Conservation (phyloP, 1,140 invertebrate species). For the Leptinotarsa undecemlineata region DNA sequence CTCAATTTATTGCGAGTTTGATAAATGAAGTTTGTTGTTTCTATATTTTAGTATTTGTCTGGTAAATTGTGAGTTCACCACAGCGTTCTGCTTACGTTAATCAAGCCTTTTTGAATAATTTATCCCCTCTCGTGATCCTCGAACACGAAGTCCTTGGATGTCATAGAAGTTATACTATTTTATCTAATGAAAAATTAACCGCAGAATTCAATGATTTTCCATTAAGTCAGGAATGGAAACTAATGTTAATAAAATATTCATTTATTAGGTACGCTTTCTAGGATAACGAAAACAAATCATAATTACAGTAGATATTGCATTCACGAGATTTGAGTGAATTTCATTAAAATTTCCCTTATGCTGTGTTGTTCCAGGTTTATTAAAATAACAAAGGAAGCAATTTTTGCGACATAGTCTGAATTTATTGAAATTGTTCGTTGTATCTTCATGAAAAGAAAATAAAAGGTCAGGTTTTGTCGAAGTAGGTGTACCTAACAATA, state of each 20-base stretch:
- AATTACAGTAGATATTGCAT: conserved; percentile 8
- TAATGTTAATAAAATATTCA: conserved; percentile 20
- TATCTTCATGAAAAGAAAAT: no score
- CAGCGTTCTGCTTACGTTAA: not conserved
- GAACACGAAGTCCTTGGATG: not conserved
- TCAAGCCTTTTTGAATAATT: conserved; percentile 3
- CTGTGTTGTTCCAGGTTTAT: not conserved
- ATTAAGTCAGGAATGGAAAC: conserved; percentile 16
- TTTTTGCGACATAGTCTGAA: not conserved
- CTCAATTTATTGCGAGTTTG: not conserved
- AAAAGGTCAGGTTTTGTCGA: no score
- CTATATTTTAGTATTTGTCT: not conserved
- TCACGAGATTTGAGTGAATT: conserved; percentile 8
- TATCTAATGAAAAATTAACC: conserved; percentile 18
- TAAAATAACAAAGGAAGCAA: not conserved
- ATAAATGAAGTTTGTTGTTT: not conserved
- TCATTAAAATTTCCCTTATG: conserved; percentile 3
- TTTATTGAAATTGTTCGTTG: not conserved
- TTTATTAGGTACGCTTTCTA: not conserved
- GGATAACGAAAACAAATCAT: conserved; percentile 16
- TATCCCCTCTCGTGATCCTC: not conserved
- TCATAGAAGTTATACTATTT: conserved; percentile 8
- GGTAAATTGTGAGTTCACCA: not conserved
- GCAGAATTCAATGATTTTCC: conserved; percentile 16
- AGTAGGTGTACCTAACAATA: no score